These are phyloP conservation scores for Hippoglossus hippoglossus DNA, from an alignment of 2,797 vertebrate species.

Conservation along the genomic window DNA sequence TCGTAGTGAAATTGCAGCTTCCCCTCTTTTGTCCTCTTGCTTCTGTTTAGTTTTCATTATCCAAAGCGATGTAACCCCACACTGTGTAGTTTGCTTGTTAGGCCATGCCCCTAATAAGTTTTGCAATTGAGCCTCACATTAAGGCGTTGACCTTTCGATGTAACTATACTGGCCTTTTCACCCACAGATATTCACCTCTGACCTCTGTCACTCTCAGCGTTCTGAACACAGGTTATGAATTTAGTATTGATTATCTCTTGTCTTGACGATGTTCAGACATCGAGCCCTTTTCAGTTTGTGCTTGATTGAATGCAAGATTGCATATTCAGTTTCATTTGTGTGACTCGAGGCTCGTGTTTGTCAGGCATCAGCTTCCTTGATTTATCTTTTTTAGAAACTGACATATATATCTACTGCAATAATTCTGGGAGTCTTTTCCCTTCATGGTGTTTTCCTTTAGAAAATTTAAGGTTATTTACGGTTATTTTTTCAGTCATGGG, in stretches of 20 bases:
- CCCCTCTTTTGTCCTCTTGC: constrained; percentile 5
- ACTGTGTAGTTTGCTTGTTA: constrained; percentile 47
- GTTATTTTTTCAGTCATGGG: background rate
- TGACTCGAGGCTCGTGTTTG: background rate
- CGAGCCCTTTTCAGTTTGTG: constrained; percentile 48
- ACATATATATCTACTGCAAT: background rate
- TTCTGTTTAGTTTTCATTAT: constrained; percentile 17
- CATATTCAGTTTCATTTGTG: constrained; percentile 6
- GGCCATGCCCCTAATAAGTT: constrained; percentile 74
- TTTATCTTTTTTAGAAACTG: background rate
- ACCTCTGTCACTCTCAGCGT: constrained; percentile 75
- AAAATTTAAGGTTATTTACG: background rate
- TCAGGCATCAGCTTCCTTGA: background rate
- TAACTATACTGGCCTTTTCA: constrained; percentile 82
- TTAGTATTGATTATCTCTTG: constrained; percentile 76
- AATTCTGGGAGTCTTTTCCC: background rate
- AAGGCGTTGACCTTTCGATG: constrained; percentile 84
- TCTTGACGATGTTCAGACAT: constrained; percentile 58
- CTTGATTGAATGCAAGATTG: constrained; percentile 16
- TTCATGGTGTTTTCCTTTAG: background rate
- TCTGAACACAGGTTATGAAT: constrained; percentile 65
- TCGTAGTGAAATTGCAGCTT: background rate
- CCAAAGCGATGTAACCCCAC: constrained; percentile 8
- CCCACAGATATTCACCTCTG: constrained; percentile 75
- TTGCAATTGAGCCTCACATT: constrained; percentile 76